Percentiles rank a stretch among this genome's conserved stretches.
phyloP scores from a whole-genome alignment of 2,888 invertebrate species.

The Synanthedon tipuliformis region DNA sequence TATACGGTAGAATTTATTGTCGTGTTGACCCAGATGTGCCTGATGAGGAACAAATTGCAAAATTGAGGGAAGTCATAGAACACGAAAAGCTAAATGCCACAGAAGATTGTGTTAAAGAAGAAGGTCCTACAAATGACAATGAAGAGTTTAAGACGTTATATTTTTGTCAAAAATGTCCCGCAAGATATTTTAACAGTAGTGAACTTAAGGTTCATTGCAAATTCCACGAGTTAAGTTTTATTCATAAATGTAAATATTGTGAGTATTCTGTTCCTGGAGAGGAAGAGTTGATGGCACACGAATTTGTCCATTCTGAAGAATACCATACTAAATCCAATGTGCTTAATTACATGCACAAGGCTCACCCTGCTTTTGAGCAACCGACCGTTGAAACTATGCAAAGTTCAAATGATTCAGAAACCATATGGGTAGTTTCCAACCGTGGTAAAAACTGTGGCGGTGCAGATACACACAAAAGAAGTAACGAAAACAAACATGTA shows the following conservation, averaged over 20 bases:
- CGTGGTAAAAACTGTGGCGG: slow-evolving; percentile 31
- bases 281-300: slow-evolving; percentile 76
- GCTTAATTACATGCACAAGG: slow-evolving; percentile 73
- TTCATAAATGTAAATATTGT: slow-evolving; percentile 80
- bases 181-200: slow-evolving; percentile 80
- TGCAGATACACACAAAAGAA: slow-evolving; percentile 27
- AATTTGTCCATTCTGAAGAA: slow-evolving; percentile 79
- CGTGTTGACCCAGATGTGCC: slow-evolving; percentile 74
- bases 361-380: slow-evolving; percentile 73
- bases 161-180: slow-evolving; percentile 86
- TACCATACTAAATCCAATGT: slow-evolving; percentile 83
- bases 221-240: slow-evolving; percentile 74
- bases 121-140: slow-evolving; percentile 20
- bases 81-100: slow-evolving; percentile 34
- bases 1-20: slow-evolving; percentile 78
- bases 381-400: slow-evolving; percentile 67
- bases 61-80: slow-evolving; percentile 49
- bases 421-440: slow-evolving; percentile 57
- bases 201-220: slow-evolving; percentile 80
- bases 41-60: slow-evolving; percentile 75
- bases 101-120: slow-evolving; percentile 32
- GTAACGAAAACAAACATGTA: slow-evolving; percentile 32
- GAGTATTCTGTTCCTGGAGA: slow-evolving; percentile 81
- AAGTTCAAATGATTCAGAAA: slow-evolving; percentile 31
- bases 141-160: slow-evolving; percentile 65